phyloP scores from a whole-genome alignment of 2,113 vertebrate species.

The Ophiodon elongatus region DNA sequence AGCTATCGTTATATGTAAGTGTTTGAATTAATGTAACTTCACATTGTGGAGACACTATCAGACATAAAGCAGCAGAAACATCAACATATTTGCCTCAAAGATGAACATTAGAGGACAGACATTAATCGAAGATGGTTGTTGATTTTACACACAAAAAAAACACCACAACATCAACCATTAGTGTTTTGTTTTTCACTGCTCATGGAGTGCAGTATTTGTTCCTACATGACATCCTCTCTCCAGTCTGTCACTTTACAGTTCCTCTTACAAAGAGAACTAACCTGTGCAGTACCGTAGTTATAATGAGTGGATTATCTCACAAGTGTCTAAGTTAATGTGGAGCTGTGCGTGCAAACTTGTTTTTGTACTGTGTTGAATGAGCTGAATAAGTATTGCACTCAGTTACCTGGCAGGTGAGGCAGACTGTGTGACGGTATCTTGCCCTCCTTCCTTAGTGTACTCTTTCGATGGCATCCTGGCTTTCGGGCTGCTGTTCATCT shows the following conservation, averaged over 20 bases:
- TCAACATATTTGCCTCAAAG: background rate
- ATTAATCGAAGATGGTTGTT: background rate
- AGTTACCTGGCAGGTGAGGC: background rate
- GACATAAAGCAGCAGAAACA: background rate
- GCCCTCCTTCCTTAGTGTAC: constrained; percentile 81
- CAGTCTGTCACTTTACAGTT: no score
- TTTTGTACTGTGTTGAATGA: background rate
- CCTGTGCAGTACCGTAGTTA: background rate
- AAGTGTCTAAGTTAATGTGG: background rate
- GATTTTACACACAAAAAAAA: background rate
- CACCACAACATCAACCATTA: background rate
- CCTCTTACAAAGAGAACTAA: background rate
- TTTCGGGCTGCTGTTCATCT: constrained; percentile 94
- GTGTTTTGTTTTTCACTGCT: background rate
- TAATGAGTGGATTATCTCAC: background rate
- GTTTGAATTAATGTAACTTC: background rate
- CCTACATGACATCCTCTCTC: background rate
- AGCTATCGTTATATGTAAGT: background rate
- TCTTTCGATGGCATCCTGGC: constrained; percentile 95
- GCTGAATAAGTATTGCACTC: background rate
- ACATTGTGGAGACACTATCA: background rate
- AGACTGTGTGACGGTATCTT: background rate
- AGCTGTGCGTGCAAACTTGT: background rate
- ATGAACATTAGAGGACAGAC: background rate
- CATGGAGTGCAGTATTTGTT: background rate